Base-by-base conservation (phyloP, 2,888 invertebrate species). In the Callosobruchus maculatus region DNA sequence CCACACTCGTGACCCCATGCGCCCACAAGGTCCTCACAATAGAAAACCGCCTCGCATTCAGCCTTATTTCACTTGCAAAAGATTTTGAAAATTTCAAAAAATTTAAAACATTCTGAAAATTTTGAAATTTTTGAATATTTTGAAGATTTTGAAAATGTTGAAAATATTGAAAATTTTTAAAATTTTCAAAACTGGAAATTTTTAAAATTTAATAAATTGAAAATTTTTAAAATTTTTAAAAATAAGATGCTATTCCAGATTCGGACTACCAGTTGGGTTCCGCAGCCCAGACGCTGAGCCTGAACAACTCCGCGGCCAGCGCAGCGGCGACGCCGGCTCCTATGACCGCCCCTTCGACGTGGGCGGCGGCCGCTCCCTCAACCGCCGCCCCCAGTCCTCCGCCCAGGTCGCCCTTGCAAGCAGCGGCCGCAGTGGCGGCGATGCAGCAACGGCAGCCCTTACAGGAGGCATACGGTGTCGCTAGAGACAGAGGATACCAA, bases 211-310 rank as follows among this genome's bases (percentile, higher is more conserved):
- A n/a, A n/a, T n/a, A n/a, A n/a, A n/a, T n/a, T n/a, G n/a, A n/a
- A n/a, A n/a, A n/a, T n/a, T n/a, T n/a, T n/a, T n/a, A n/a, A n/a
- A n/a, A n/a, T n/a, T n/a, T n/a, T n/a, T 26, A 26, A 26, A 26
- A 7, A 26, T 7, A 26, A 2, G 7, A 26, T 26, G 7, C 2
- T 7, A 79, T 84, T 85, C 68, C 84, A 91, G 93, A 92, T 88
- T 92, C 92, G 79, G 92, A 93, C 88, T 93, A 92, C 87, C 93
- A 93, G 88, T 88, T 93, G 84, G 92, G 92, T 83, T 91, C 92
- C 83, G 91, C 91, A 82, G 91, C 90, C 80, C 92, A 92, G 86
- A 92, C 92, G 79, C 92, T 92, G 76, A 89, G 92, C 80, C 80
- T 87, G 78, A 86, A 87, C 83, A 82, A 84, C 77, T 83, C 85